These are phyloP conservation scores for Ganaspis brasiliensis DNA, from an alignment of 2,888 invertebrate species.

Conservation along the genomic window DNA sequence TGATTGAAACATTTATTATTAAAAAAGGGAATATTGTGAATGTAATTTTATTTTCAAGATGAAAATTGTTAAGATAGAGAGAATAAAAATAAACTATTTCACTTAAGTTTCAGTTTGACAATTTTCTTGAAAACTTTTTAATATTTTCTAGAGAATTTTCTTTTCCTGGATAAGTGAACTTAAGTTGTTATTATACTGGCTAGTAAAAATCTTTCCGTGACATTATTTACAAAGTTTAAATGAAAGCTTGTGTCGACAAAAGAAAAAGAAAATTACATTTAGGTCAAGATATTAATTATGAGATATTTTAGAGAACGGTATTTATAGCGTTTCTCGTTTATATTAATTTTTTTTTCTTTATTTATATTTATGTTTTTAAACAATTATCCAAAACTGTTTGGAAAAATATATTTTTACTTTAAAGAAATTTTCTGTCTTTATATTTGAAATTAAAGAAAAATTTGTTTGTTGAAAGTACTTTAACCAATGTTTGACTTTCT, in stretches of 20 bases:
- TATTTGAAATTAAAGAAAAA: too few species aligned
- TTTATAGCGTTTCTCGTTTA: too few species aligned
- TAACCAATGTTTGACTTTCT: background rate
- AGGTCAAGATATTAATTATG: too few species aligned
- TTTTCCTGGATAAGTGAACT: slow-evolving; percentile 2
- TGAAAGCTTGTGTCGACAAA: background rate
- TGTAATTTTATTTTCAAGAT: background rate
- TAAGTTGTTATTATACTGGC: background rate
- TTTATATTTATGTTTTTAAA: too few species aligned
- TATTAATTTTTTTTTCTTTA: too few species aligned
- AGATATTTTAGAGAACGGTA: too few species aligned
- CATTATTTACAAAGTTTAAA: slow-evolving; percentile 1
- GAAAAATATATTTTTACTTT: too few species aligned
- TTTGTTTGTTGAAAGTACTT: too few species aligned
- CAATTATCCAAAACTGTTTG: too few species aligned
- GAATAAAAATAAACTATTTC: background rate
- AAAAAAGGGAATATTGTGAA: too few species aligned
- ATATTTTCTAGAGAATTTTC: background rate
- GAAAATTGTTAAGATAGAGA: background rate
- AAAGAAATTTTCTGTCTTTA: too few species aligned
- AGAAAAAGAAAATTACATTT: background rate
- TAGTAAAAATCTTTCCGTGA: background rate
- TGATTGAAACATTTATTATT: too few species aligned
- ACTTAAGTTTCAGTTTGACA: background rate
- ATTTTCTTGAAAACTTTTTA: background rate